Evolutionary conservation across 2,113 vertebrate genomes (phyloP), one percentile per base, ranked within the genome.

Genomic region (Gopherus evgoodei): DNA sequence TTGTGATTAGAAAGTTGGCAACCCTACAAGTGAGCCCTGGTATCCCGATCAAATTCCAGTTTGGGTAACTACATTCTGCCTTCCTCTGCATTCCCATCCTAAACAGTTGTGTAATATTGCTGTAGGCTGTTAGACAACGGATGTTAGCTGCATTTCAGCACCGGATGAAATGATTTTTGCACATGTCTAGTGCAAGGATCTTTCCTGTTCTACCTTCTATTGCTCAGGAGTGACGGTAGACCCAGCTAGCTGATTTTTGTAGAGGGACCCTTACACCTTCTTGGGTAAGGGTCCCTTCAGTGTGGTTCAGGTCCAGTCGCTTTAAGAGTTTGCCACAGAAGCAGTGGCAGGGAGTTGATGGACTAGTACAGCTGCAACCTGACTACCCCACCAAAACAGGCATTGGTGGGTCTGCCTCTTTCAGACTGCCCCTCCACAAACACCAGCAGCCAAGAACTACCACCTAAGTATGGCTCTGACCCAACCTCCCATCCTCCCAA

Each of bases 61-160:
- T 53, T 0, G 0, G 75, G 24, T 47, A 78, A 78, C 31, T 62
- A 25, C 21, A 5, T 69, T 11, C 29, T 85, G 14, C 42, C 75
- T 76, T 85, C 47, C 56, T 85, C 29, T 62, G n/a, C 57, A 76
- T 69, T 84, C 47, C 21, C 42, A 47, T 47, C 42, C 75, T 78
- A 47, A 47, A 27, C 29, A 25, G 42, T 29, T 44, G 75, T 8
- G 12, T 78, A 78, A 47, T 29, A 12, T 29, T 78, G 42, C 75
- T 47, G 75, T 47, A 27, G 42, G 22, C 12, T 5, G 42, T 27
- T 47, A 44, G 2, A 47, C 22, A 47, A 24, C 2, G 6, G 75
- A 6, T 47, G 42, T 50, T 17, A 0, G 0, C 69, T 75, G 82
- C 78, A n/a, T 49, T 52, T 27, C 0, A 1, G 57, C 44, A 25